Percentiles rank a stretch among this genome's conserved stretches.
Conservation (phyloP, 2,113 vertebrate genomes). For the Isurus oxyrinchus region DNA sequence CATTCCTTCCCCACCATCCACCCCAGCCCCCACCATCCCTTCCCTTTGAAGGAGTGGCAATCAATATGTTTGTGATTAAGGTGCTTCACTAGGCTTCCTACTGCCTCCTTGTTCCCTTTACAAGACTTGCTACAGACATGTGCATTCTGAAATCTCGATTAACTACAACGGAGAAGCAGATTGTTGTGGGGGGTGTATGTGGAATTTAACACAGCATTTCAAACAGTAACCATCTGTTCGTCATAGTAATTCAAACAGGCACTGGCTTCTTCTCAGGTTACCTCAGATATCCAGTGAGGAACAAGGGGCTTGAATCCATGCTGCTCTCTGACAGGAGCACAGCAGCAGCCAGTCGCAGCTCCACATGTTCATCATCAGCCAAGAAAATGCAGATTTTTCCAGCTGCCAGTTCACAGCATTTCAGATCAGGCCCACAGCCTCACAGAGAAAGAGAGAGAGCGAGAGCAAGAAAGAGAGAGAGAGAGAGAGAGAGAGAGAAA, state of each 20-base stretch:
- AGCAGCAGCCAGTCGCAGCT: background rate
- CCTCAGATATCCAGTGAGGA: constrained; percentile 37
- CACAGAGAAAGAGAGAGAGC: background rate
- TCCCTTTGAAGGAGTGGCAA: constrained; percentile 48
- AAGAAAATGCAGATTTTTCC: background rate
- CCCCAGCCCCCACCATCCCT: constrained; percentile 43
- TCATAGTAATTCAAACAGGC: constrained; percentile 45
- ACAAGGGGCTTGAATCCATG: background rate
- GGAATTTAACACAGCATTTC: constrained; percentile 43
- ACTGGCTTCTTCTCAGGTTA: constrained; percentile 54
- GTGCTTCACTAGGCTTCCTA: constrained; percentile 47
- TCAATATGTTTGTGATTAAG: constrained; percentile 71
- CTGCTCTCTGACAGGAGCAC: background rate
- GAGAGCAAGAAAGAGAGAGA: too few species aligned
- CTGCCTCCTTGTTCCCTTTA: constrained; percentile 35
- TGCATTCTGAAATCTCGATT: constrained; percentile 58
- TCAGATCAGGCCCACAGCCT: background rate
- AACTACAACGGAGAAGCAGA: constrained; percentile 46
- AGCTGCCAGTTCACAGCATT: constrained; percentile 11
- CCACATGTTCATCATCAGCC: constrained; percentile 22
- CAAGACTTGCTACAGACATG: constrained; percentile 48
- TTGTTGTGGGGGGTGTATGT: too few species aligned
- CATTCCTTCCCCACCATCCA: constrained; percentile 24
- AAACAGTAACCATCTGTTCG: constrained; percentile 65
- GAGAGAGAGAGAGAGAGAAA: background rate